Base-by-base conservation (phyloP, 2,797 vertebrate genomes). In the Carduelis carduelis region DNA sequence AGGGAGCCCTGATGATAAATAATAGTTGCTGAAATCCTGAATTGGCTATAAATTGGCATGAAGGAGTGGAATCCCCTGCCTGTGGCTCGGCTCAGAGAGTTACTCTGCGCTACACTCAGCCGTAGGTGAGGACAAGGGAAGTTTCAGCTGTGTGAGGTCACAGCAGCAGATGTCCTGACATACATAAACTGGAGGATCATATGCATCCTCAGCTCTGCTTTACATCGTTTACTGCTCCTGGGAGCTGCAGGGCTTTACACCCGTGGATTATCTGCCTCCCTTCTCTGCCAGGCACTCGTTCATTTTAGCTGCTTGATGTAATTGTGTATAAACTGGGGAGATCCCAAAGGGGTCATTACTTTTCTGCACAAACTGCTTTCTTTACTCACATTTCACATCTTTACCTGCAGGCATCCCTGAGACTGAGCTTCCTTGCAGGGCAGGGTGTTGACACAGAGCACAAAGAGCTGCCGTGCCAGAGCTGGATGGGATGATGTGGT, bases 301-400 rank as follows among this genome's bases (percentile, higher is more conserved):
- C 55, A 44, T 84, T 88, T 79, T 59, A 93, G 86, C 75, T 90
- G 66, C 70, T 89, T 77, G 77, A 49, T 92, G 56, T 96, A 94
- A 96, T 93, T 96, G 94, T 39, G 2, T 95, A 95, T 89, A 89
- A 95, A 93, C 92, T 90, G 86, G 78, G 93, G 80, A 79, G 44
- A 74, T 94, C 93, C 96, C 94, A 30, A 66, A 89, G 92, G 93
- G 80, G 84, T 89, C 78, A 60, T 92, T 95, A 89, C 88, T 91
- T 89, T 82, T 79, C 92, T 80, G 86, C 66, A 82, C 81, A 90
- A 90, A 89, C 79, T 83, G 81, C 88, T 93, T 87, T 59, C 83
- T 87, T 93, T 93, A 87, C 59, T 96, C 93, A 94, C 90, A 82
- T 93, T 95, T 95, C 92, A 95, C 78, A 84, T 81, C 21, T 69